Base-by-base conservation (phyloP, 1,140 invertebrate genomes). In the Zaprionus africanus region DNA sequence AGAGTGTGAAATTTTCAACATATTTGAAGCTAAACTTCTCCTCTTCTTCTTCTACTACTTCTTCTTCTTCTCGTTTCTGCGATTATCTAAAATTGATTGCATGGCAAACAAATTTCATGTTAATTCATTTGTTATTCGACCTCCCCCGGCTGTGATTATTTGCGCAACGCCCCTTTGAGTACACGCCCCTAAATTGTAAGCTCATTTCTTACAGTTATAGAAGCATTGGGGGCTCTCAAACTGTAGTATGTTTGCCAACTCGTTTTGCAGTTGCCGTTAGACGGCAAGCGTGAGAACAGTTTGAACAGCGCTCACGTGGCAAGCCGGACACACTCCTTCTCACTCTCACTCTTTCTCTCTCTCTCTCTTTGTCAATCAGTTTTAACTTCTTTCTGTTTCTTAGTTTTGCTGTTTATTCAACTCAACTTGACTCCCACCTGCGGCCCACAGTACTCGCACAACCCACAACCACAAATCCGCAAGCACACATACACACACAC, bases 271-370 rank as follows among this genome's bases (percentile, higher is more conserved):
- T 46, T 78, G 78, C 31, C 64, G 57, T 34, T 69, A 65, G 53
- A 54, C 49, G 38, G 13, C 58, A 12, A 19, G 46, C 46, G 41
- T 46, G 41, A 22, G 46, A 54, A 79, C 70, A 85, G 81, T 57
- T 71, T 63, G 60, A 63, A 60, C 11, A 63, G 38, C 60, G 38
- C 68, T 59, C 81, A 83, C 81, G 81, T 83, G 81, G 81, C 79
- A 59, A 22, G 53, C 72, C 67, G 43, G 9, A 17, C 9, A 19
- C 9, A 1, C 17, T 12, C 46, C 19, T 19, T 22, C 19, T 28
- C 60, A 11, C 41, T 24, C 7, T 24, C 60, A 6, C 26, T 26
- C 38, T 24, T 15, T 34, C 46, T 36, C 26, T 34, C 1, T 22
- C 2, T 22, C 15, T n/a, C 28, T 34, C 12, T 46, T 68, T 51